phyloP scores from a whole-genome alignment of 2,888 invertebrate species.

The Halictus ligatus region DNA sequence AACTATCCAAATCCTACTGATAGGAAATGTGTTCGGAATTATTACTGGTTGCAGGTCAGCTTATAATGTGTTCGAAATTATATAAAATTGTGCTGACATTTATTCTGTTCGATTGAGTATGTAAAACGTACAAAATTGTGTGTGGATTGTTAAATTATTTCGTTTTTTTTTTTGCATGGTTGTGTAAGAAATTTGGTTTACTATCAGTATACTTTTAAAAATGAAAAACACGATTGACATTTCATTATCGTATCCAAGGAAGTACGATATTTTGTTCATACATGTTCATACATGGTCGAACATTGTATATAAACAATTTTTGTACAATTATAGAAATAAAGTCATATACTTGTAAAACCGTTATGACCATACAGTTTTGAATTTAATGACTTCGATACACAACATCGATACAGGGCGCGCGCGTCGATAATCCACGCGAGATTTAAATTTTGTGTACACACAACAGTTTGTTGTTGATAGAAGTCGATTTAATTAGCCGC shows the following conservation, averaged over 20 bases:
- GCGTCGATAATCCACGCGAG: neutral
- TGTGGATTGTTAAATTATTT: neutral
- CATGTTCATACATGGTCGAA: neutral
- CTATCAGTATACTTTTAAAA: neutral
- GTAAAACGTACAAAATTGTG: constrained; percentile 15
- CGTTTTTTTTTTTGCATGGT: neutral
- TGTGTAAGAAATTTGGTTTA: neutral
- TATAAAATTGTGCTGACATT: neutral
- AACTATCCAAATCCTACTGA: neutral
- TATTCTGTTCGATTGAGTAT: neutral
- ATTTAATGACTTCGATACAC: neutral
- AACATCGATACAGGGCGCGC: neutral
- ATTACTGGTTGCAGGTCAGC: neutral
- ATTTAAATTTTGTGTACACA: constrained; percentile 40
- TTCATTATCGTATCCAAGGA: neutral
- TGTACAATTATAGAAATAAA: constrained; percentile 38
- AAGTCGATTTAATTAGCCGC: neutral
- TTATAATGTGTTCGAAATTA: neutral
- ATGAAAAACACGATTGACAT: neutral
- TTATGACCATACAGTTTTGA: neutral
- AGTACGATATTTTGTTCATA: neutral
- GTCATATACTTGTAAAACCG: constrained; percentile 19
- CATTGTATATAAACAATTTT: constrained; percentile 26
- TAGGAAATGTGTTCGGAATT: neutral
- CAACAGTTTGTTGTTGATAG: constrained; percentile 9